Evolutionary conservation across 2,113 vertebrate species (phyloP).

Genomic region (Castor canadensis): DNA sequence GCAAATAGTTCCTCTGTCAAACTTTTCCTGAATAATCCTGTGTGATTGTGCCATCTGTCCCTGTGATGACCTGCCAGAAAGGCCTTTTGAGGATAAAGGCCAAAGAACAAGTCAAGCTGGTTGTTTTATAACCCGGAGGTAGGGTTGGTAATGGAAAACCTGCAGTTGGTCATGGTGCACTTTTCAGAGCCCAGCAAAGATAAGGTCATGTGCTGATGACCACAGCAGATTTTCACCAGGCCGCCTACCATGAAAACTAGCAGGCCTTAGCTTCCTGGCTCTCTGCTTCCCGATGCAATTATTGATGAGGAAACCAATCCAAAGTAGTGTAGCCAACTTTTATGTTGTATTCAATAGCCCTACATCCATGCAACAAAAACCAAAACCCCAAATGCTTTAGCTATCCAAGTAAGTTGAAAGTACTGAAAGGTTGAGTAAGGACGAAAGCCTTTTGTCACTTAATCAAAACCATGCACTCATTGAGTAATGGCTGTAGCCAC

Average conservation of each 20-base stretch:
- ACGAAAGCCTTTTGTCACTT: slow-evolving; percentile 16
- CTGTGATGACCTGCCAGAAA: not conserved
- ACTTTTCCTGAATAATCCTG: not conserved
- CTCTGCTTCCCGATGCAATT: not conserved
- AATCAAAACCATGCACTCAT: slow-evolving; percentile 10
- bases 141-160: not conserved
- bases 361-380: not conserved
- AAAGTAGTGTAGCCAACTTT: not conserved
- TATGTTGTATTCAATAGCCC: not conserved
- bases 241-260: not conserved
- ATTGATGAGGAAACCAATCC: not conserved
- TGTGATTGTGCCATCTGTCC: not conserved
- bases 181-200: slow-evolving; percentile 19
- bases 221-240: slow-evolving; percentile 32
- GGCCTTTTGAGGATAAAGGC: not conserved
- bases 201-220: slow-evolving; percentile 3
- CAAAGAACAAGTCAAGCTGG: not conserved
- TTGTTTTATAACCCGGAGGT: not conserved
- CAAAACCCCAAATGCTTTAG: not conserved
- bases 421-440: not conserved
- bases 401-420: not conserved
- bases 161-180: not conserved
- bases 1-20: not conserved
- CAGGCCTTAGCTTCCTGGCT: not conserved
- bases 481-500: not conserved